Evolutionary conservation across 2,888 invertebrate genomes (phyloP).

Genomic region (Eudemis profundana): DNA sequence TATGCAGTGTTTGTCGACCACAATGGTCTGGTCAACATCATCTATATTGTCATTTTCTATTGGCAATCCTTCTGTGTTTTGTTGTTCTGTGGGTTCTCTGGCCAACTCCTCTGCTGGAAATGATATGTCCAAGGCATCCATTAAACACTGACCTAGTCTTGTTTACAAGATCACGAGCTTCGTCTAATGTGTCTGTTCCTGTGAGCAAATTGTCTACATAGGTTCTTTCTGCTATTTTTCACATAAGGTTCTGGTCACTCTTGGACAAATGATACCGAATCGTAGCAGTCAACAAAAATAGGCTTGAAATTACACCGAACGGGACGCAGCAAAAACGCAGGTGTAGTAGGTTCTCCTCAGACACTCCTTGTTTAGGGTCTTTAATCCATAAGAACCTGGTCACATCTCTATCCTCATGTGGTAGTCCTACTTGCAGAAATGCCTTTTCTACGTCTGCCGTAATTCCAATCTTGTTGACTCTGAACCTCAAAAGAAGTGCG

Average conservation of each 20-base stretch:
- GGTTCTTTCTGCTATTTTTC: neutral
- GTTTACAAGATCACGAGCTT: neutral
- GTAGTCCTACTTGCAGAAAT: conserved; percentile 46
- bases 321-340: conserved; percentile 44
- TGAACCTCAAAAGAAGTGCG: conserved; percentile 48
- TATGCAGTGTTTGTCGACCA: neutral
- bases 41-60: neutral
- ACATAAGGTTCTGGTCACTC: neutral
- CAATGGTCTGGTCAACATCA: neutral
- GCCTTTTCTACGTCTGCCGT: no score
- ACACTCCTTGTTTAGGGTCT: neutral
- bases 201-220: neutral
- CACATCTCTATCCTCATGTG: conserved; percentile 47
- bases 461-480: conserved; percentile 46
- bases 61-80: no score
- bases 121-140: neutral
- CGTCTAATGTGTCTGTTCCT: no score
- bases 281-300: conserved; percentile 42
- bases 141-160: neutral
- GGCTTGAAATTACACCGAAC: conserved; percentile 47
- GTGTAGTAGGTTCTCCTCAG: conserved; percentile 34
- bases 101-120: no score
- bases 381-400: conserved; percentile 50
- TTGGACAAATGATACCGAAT: neutral
- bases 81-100: no score